Evolutionary conservation across 2,888 invertebrate genomes (phyloP).

Genomic region (Nomada ferruginata): DNA sequence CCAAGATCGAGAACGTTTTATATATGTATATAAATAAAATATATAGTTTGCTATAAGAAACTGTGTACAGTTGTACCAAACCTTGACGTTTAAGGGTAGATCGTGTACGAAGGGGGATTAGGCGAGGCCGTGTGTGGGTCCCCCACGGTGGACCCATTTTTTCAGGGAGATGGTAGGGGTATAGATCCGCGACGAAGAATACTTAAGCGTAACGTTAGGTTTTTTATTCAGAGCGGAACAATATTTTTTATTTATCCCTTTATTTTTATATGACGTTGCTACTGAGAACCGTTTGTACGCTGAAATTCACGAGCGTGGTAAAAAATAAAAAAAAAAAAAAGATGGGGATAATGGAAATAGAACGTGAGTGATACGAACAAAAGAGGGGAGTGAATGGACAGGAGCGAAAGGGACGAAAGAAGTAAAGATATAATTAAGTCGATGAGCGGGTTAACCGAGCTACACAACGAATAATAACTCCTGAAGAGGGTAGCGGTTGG

Average conservation of each 20-base stretch:
- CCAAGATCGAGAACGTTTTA: conserved; percentile 58
- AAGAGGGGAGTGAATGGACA: background rate
- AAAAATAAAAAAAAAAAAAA: background rate
- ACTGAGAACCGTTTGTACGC: conserved; percentile 50
- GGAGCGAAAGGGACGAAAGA: background rate
- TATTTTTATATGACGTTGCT: conserved; percentile 79
- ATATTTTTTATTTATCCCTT: conserved; percentile 82
- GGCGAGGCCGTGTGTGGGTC: background rate
- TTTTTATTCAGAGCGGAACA: conserved; percentile 78
- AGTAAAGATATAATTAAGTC: conserved; percentile 24
- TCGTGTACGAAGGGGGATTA: background rate
- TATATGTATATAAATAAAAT: conserved; percentile 60
- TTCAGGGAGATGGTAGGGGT: conserved; percentile 5
- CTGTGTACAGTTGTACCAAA: conserved; percentile 60
- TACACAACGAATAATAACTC: conserved; percentile 39
- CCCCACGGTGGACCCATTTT: conserved; percentile 6
- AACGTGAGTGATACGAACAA: background rate
- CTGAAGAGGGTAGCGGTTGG: conserved; percentile 4
- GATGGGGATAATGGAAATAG: background rate
- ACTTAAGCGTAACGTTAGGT: conserved; percentile 64
- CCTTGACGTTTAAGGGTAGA: conserved; percentile 22
- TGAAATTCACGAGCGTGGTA: conserved; percentile 8
- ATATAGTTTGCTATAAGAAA: conserved; percentile 62
- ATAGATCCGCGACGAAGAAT: conserved; percentile 41
- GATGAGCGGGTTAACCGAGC: conserved; percentile 29